Evolutionary conservation across 2,113 vertebrate species (phyloP).

Genomic region (Dinomys branickii): DNA sequence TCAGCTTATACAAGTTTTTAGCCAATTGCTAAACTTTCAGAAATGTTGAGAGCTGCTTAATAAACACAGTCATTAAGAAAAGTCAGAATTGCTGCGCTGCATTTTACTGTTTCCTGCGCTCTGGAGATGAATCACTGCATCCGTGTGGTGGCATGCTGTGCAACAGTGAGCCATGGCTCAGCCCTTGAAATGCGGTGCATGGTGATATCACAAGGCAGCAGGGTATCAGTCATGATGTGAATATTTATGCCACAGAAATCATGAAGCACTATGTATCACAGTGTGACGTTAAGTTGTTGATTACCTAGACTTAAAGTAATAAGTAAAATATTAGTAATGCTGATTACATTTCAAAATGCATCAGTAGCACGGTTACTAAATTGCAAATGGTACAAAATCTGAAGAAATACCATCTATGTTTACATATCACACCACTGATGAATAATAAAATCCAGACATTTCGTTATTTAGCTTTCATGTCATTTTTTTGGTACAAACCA

Average conservation of each 20-base stretch:
- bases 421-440: neutral
- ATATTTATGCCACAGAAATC: neutral
- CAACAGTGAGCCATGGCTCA: too few species aligned
- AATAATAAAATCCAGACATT: neutral
- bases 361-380: neutral
- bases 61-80: neutral
- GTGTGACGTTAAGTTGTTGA: neutral
- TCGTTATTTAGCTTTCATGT: neutral
- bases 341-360: neutral
- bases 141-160: neutral
- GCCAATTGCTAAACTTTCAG: neutral
- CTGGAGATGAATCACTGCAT: neutral
- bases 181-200: neutral
- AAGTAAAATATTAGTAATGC: neutral
- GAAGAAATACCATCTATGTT: neutral
- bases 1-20: neutral
- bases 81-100: neutral
- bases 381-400: neutral
- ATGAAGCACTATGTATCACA: neutral
- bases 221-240: neutral
- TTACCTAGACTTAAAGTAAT: slow-evolving; percentile 1
- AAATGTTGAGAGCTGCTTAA: neutral
- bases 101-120: neutral
- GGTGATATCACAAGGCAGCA: neutral
- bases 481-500: neutral